A percentile compares a stretch with the other conserved stretches of the same genome.
Evolutionary conservation across 2,888 invertebrate species (phyloP).

Genomic region (Drosophila fungiperda): DNA sequence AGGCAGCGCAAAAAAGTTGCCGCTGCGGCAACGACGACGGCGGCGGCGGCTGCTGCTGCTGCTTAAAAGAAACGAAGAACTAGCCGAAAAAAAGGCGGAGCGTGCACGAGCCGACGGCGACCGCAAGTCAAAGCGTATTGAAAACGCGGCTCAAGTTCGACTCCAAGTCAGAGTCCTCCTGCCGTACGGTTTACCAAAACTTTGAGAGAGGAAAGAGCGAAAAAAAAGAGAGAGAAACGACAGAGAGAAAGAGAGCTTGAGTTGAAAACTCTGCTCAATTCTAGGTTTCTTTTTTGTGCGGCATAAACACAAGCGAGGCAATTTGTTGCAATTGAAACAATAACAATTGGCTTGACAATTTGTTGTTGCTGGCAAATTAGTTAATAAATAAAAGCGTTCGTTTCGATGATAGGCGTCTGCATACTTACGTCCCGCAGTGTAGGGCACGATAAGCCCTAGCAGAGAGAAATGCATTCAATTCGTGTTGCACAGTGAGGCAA

Average conservation of each 20-base stretch:
- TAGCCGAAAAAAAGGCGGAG: conserved; percentile 47
- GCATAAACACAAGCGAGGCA: conserved; percentile 44
- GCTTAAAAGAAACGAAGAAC: conserved; percentile 57
- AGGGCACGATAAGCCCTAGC: conserved; percentile 25
- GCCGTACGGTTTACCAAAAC: conserved; percentile 21
- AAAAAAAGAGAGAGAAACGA: conserved; percentile 16
- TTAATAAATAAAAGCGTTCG: conserved; percentile 64
- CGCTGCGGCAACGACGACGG: conserved; percentile 38
- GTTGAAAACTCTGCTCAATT: conserved; percentile 37
- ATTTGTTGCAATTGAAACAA: conserved; percentile 81
- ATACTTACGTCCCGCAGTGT: conserved; percentile 24
- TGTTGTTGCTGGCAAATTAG: conserved; percentile 73
- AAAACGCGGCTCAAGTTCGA: conserved; percentile 75
- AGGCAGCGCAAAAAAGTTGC: conserved; percentile 62
- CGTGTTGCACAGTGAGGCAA: conserved; percentile 30
- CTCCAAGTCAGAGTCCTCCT: conserved; percentile 67
- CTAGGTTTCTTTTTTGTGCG: conserved; percentile 16
- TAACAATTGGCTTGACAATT: conserved; percentile 73
- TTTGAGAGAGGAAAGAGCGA: conserved; percentile 25
- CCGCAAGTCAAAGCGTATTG: conserved; percentile 81
- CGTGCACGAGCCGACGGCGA: conserved; percentile 72
- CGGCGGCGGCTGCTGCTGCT: conserved; percentile 43
- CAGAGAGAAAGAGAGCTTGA: conserved; percentile 30
- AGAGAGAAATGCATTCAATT: conserved; percentile 51
- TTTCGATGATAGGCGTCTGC: conserved; percentile 29